Evolutionary conservation across 2,113 vertebrate genomes (phyloP), one percentile per base, ranked within the genome.

Genomic region (Catharus minimus): DNA sequence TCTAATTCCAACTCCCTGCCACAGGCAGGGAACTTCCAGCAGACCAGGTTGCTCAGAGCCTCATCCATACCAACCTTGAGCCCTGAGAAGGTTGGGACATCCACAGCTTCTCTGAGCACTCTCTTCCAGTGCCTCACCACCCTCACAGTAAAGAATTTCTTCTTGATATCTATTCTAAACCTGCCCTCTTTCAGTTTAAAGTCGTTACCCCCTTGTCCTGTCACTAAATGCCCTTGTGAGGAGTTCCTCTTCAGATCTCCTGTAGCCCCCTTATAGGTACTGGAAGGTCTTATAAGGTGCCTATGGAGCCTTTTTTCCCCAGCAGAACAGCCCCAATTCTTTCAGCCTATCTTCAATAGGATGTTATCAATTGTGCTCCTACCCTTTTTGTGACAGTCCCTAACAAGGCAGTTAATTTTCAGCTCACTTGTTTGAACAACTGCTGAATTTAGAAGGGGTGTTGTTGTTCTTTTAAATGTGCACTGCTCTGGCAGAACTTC

Each of bases 351-450:
- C 30, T 75, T 27, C 17, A 47, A 7, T 5, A 36, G 53, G 62
- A 58, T 2, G 0, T 69, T 84, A 56, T 8, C 44, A 39, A 0
- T 22, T 53, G 39, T 4, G 5, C 18, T 72, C 28, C 52, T 44
- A 14, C 55, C 38, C 49, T 78, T 92, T 67, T 50, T 27, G 52
- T 64, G 68, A 58, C 5, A 1, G 9, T 22, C 92, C 43, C 50
- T 52, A 82, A 66, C 21, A 38, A 13, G 2, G 4, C 27, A 49
- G 65, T 28, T 88, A 33, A 39, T 90, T 58, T 89, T 73, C 81
- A 57, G 53, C 17, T 52, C 36, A 5, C 16, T 62, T 49, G 22
- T 82, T 76, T 47, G 44, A 88, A 75, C 11, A 18, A 36, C 22
- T 33, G 41, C 65, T 81, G 60, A 82, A 74, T 52, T 85, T 58